Conservation (phyloP, 2,113 vertebrate genomes). For the Tychaedon coryphoeus region DNA sequence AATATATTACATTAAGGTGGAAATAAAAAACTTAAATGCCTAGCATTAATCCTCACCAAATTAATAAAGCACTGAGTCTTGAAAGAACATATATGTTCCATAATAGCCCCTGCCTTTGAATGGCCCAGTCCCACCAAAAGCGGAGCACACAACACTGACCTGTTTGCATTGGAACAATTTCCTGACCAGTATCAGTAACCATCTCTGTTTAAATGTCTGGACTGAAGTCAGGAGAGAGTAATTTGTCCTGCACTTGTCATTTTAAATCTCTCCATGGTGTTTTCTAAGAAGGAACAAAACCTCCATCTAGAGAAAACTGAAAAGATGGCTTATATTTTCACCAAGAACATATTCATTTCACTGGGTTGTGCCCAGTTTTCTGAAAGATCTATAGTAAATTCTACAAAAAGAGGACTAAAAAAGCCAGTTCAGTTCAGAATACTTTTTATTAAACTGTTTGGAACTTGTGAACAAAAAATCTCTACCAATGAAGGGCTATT, state of each 20-base stretch:
- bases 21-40: neutral
- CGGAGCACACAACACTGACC: neutral
- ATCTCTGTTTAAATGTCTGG: neutral
- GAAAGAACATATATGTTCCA: neutral
- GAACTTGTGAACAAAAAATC: neutral
- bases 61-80: neutral
- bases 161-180: slow-evolving; percentile 20
- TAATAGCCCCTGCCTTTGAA: neutral
- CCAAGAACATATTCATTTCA: neutral
- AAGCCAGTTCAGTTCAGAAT: neutral
- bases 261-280: neutral
- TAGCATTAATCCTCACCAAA: neutral
- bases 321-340: neutral
- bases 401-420: neutral
- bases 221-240: neutral
- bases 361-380: neutral
- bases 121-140: neutral
- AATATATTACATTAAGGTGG: neutral
- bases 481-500: neutral
- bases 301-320: neutral
- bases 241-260: neutral
- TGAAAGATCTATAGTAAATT: neutral
- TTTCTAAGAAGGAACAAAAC: neutral
- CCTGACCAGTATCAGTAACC: neutral
- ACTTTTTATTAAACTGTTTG: neutral